Evolutionary conservation across 1,140 invertebrate genomes (phyloP), one percentile per base, ranked within the genome.

Genomic region (Dinoponera quadriceps): DNA sequence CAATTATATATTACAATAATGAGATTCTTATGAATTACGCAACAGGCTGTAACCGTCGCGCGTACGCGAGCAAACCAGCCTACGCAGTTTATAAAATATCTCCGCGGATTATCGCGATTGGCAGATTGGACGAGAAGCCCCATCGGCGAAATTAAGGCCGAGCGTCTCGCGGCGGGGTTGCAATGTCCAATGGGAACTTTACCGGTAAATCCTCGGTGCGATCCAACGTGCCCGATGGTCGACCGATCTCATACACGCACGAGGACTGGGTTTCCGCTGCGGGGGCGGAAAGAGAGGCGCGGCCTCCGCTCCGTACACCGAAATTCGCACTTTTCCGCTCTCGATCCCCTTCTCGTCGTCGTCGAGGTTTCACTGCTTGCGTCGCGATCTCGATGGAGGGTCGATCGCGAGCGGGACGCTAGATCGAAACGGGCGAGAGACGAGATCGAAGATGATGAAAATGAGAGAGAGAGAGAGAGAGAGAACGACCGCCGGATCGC

Each of bases 401-500:
- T 13, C n/a, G 29, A 66, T 59, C 66, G 38, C 48, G 20, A 55
- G 68, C 22, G 59, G 84, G 25, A 11, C 16, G 38, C 11, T 74
- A 44, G n/a, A 78, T 82, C 49, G 66, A 59, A 11, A 44, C 29
- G 22, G 29, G 38, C 7, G 33, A 25, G 20, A 25, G 27, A 54
- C 59, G 63, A 68, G 20, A 60, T 60, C 16, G 44, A 44, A n/a
- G 25, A 18, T 44, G 33, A 27, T 71, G 22, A 33, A 33, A 33
- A 33, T 7, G 33, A 5, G 38, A 44, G 33, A 14, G 66, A 14
- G 54, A 18, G 11, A 62, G 38, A 60, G n/a, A 33, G 14, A 16
- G 75, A 85, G 77, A 77, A 84, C 78, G 44, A 77, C 73, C 72
- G 87, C 72, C 86, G 85, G 88, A 90, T 86, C 88, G 87, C 91